Conservation (phyloP, 2,797 vertebrate genomes). For the Zenarchopterus dispar region DNA sequence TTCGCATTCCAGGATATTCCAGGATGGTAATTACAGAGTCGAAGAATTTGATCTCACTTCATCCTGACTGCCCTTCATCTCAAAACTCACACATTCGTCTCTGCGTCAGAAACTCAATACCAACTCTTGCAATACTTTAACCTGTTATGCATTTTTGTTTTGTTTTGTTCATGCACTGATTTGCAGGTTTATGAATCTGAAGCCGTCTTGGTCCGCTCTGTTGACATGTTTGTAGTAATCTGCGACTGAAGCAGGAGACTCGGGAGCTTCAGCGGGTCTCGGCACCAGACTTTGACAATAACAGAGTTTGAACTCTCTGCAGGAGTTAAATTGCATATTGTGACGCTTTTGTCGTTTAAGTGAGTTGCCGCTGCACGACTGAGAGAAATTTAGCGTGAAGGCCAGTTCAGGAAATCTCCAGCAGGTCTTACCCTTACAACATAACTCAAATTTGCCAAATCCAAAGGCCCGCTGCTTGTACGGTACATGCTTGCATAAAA, state of each 20-base stretch:
- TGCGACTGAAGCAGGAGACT: too few species aligned
- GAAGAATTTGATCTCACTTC: slow-evolving; percentile 65
- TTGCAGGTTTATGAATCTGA: too few species aligned
- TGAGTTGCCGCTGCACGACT: neutral
- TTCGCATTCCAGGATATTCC: slow-evolving; percentile 56
- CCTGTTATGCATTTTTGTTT: too few species aligned
- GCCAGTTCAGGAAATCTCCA: neutral
- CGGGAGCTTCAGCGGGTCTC: too few species aligned
- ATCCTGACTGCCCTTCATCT: slow-evolving; percentile 64
- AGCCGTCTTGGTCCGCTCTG: too few species aligned
- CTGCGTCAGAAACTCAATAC: slow-evolving; percentile 22
- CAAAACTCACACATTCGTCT: slow-evolving; percentile 35
- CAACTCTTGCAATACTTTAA: neutral
- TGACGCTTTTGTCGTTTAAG: neutral
- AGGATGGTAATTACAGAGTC: slow-evolving; percentile 70
- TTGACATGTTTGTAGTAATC: too few species aligned
- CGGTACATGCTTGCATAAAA: slow-evolving; percentile 14
- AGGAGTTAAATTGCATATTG: too few species aligned
- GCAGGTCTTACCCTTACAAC: neutral
- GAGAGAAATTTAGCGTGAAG: slow-evolving; percentile 1
- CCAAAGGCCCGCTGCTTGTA: slow-evolving; percentile 5
- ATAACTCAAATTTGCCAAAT: slow-evolving; percentile 1
- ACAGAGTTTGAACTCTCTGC: too few species aligned
- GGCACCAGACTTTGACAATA: too few species aligned
- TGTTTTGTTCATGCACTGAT: too few species aligned